phyloP scores from a whole-genome alignment of 2,888 invertebrate species.

The Leptinotarsa tumamoca region DNA sequence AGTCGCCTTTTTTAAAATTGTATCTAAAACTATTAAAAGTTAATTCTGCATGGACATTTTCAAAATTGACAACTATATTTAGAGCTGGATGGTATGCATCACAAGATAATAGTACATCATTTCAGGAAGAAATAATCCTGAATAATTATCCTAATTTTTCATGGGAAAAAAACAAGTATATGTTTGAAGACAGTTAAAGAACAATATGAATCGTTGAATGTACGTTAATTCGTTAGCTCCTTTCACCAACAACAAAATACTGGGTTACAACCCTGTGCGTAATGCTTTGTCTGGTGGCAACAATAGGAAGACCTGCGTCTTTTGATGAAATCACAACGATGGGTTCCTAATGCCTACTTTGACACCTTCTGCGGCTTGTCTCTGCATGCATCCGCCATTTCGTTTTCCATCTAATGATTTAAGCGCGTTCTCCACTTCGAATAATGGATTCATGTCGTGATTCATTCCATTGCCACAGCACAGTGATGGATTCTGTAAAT shows the following conservation, averaged over 20 bases:
- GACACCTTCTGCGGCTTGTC: conserved; percentile 32
- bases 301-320: conserved; percentile 14
- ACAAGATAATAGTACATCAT: too few species aligned
- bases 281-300: neutral
- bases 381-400: conserved; percentile 34
- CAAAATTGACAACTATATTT: too few species aligned
- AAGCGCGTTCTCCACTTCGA: conserved; percentile 25
- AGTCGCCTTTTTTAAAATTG: too few species aligned
- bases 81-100: too few species aligned
- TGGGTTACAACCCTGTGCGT: conserved; percentile 2
- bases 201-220: too few species aligned
- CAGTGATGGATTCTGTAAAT: conserved; percentile 10
- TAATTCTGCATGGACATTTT: too few species aligned
- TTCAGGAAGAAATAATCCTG: too few species aligned
- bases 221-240: too few species aligned
- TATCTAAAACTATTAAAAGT: too few species aligned
- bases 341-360: conserved; percentile 32
- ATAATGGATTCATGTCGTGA: conserved; percentile 37
- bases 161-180: too few species aligned
- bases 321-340: conserved; percentile 32
- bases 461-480: neutral
- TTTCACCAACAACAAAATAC: neutral
- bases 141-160: too few species aligned
- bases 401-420: conserved; percentile 34
- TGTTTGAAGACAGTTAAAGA: too few species aligned